Conservation (phyloP, 2,797 vertebrate genomes). For the Rhyacichthys aspro region DNA sequence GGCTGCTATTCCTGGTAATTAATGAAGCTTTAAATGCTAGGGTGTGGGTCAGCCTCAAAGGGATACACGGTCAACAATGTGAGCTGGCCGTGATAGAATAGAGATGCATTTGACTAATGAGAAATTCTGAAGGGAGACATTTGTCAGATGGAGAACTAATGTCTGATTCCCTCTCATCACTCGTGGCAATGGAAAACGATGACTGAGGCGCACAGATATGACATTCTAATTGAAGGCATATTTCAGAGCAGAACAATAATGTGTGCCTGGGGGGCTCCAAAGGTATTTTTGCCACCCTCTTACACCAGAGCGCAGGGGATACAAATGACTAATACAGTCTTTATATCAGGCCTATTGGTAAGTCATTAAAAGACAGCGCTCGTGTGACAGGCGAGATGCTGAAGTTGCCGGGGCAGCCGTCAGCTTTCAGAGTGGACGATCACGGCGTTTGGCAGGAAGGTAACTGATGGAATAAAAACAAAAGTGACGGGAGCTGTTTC, state of each 20-base stretch:
- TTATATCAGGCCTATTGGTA: conserved; percentile 35
- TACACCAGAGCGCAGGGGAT: conserved; percentile 8
- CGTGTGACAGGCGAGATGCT: conserved; percentile 28
- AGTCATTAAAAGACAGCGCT: conserved; percentile 44
- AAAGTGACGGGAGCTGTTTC: conserved; percentile 59
- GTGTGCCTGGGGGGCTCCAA: conserved; percentile 17
- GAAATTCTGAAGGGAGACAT: conserved; percentile 42
- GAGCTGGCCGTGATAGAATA: conserved; percentile 41
- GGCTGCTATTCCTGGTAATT: conserved; percentile 42
- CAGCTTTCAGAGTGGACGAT: conserved; percentile 36
- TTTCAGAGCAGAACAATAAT: conserved; percentile 55
- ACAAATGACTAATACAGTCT: conserved; percentile 42
- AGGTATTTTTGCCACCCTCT: conserved; percentile 44
- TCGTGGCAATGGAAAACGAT: conserved; percentile 33
- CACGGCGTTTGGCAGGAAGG: conserved; percentile 32
- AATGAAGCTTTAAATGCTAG: conserved; percentile 47
- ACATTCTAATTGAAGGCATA: conserved; percentile 64
- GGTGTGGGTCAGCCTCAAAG: conserved; percentile 47
- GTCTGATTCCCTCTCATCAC: conserved; percentile 39
- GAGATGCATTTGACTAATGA: conserved; percentile 65
- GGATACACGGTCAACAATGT: conserved; percentile 42
- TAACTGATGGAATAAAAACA: conserved; percentile 60
- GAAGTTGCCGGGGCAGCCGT: conserved; percentile 28
- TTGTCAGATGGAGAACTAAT: conserved; percentile 47
- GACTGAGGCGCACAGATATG: conserved; percentile 40